A percentile compares a stretch with the other conserved stretches of the same genome.
These are phyloP conservation scores for Temnothorax longispinosus DNA, from an alignment of 1,140 invertebrate genomes.

Conservation along the genomic window DNA sequence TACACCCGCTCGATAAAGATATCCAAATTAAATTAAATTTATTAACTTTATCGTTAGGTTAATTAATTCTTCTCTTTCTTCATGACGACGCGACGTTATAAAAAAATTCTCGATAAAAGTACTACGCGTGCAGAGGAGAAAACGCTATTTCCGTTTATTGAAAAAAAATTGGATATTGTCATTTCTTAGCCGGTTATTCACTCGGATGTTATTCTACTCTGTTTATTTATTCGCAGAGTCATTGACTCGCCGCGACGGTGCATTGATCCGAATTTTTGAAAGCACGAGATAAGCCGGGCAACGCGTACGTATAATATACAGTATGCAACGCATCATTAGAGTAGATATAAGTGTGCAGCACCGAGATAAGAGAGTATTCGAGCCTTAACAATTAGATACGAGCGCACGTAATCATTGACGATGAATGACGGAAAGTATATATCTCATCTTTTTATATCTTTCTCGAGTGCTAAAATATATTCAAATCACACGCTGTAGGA, in stretches of 20 bases:
- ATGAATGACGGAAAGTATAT: not conserved
- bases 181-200: not conserved
- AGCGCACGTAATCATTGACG: not conserved
- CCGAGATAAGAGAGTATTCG: constrained; percentile 8
- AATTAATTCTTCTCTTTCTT: not conserved
- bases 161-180: not conserved
- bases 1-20: not conserved
- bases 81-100: not conserved
- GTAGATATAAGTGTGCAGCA: constrained; percentile 18
- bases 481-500: not conserved
- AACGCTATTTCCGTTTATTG: not conserved
- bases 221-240: constrained; percentile 24
- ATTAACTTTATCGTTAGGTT: not conserved
- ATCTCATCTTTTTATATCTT: not conserved
- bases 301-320: not conserved
- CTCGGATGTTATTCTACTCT: not conserved
- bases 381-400: constrained; percentile 19
- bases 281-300: not conserved
- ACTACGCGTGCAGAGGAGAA: not conserved
- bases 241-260: constrained; percentile 24
- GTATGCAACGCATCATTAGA: not conserved
- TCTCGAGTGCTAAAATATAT: not conserved
- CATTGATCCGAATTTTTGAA: constrained; percentile 56
- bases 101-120: not conserved
- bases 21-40: not conserved